phyloP scores from a whole-genome alignment of 2,113 vertebrate genomes.

The Osmerus eperlanus region DNA sequence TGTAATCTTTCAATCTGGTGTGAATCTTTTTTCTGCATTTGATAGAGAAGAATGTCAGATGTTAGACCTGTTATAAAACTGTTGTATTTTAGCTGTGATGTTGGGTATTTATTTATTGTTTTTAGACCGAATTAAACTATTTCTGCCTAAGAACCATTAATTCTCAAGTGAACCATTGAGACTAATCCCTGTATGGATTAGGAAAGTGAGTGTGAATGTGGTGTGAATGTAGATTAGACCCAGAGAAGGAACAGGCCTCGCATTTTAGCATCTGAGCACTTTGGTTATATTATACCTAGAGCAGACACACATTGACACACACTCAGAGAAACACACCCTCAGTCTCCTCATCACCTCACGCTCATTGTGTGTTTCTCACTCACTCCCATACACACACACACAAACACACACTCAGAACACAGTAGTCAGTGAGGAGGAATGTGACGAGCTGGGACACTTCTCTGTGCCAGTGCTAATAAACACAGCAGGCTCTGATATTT shows the following conservation, averaged over 20 bases:
- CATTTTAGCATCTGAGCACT: too few species aligned
- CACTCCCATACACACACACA: slow-evolving; percentile 14
- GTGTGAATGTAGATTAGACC: too few species aligned
- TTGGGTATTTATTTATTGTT: too few species aligned
- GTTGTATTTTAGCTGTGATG: too few species aligned
- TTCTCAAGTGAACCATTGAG: too few species aligned
- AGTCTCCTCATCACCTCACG: background rate
- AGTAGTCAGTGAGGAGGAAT: slow-evolving; percentile 29
- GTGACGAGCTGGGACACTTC: slow-evolving; percentile 28
- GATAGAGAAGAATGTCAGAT: background rate
- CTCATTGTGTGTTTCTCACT: slow-evolving; percentile 5
- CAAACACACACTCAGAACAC: slow-evolving; percentile 10
- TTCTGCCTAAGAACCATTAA: background rate
- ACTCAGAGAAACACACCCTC: background rate
- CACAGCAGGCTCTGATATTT: slow-evolving; percentile 4
- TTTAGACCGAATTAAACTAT: too few species aligned
- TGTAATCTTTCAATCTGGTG: slow-evolving; percentile 54
- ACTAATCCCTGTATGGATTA: too few species aligned
- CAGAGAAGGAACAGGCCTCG: too few species aligned
- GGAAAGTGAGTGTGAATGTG: too few species aligned
- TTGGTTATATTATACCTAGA: background rate
- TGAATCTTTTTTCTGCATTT: slow-evolving; percentile 35
- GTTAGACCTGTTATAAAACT: too few species aligned
- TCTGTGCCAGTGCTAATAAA: slow-evolving; percentile 22
- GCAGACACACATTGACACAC: slow-evolving; percentile 16